Percentiles rank a stretch among this genome's conserved stretches.
These are phyloP conservation scores for Sinhomidia bicolor DNA, from an alignment of 2,888 invertebrate species.

Conservation along the genomic window DNA sequence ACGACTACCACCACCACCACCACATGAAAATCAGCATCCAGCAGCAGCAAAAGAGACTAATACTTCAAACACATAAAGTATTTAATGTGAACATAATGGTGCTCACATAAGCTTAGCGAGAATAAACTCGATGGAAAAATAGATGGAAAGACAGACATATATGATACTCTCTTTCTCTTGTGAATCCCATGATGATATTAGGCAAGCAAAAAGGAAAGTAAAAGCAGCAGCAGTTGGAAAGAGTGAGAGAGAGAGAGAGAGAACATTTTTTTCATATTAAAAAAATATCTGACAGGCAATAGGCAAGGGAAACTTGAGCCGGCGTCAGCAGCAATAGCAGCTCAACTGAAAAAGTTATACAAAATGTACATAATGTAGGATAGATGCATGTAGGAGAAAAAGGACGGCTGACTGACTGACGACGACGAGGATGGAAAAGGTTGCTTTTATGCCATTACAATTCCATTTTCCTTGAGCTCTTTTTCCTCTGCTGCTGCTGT, in stretches of 20 bases:
- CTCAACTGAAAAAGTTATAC: conserved; percentile 11
- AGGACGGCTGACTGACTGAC: conserved; percentile 54
- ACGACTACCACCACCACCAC: neutral
- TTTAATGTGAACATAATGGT: conserved; percentile 36
- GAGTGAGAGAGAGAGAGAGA: neutral
- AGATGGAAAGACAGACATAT: neutral
- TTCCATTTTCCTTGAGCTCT: conserved; percentile 51
- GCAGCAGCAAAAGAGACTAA: neutral
- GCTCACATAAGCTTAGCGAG: neutral
- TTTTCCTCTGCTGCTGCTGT: conserved; percentile 9
- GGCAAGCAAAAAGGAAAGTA: neutral
- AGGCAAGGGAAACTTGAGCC: conserved; percentile 60
- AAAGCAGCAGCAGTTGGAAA: neutral
- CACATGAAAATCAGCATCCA: conserved; percentile 43
- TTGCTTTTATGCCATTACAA: conserved; percentile 61
- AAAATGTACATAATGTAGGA: neutral
- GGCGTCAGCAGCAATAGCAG: conserved; percentile 51
- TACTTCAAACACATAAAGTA: conserved; percentile 34
- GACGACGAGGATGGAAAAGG: conserved; percentile 50
- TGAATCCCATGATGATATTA: conserved; percentile 39
- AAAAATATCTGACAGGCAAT: conserved; percentile 48
- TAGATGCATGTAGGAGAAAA: conserved; percentile 10
- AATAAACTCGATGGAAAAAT: neutral
- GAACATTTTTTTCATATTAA: conserved; percentile 47
- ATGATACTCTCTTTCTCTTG: neutral